phyloP scores from a whole-genome alignment of 2,113 vertebrate genomes.

The Philantomba maxwellii region DNA sequence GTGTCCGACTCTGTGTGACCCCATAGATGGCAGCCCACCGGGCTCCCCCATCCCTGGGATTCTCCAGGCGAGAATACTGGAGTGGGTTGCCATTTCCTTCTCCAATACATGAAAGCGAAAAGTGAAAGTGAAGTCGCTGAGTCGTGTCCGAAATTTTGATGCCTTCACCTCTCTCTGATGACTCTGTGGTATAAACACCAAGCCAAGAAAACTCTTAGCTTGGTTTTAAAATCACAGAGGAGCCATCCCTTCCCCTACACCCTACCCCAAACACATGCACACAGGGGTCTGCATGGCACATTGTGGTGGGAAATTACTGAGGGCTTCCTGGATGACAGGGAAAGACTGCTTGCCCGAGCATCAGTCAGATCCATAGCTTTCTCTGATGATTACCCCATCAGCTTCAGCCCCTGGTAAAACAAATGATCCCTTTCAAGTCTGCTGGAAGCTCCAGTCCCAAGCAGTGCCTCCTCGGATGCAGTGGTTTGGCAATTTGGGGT shows the following conservation, averaged over 20 bases:
- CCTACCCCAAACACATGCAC: background rate
- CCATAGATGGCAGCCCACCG: too few relatives aligned
- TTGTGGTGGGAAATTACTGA: slow-evolving; percentile 13
- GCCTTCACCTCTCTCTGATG: background rate
- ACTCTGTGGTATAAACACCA: background rate
- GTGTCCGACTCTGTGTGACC: too few relatives aligned
- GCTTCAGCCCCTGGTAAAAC: background rate
- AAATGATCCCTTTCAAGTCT: slow-evolving; percentile 13
- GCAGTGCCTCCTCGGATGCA: background rate
- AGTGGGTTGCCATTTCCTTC: too few relatives aligned
- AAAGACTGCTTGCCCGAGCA: slow-evolving; percentile 25
- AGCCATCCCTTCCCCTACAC: background rate
- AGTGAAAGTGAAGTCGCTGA: too few relatives aligned
- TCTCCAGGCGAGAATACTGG: too few relatives aligned
- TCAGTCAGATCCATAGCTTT: slow-evolving; percentile 37
- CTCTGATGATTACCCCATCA: background rate
- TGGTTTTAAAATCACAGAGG: background rate
- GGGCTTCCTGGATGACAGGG: slow-evolving; percentile 41
- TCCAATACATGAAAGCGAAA: too few relatives aligned
- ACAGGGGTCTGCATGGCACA: background rate
- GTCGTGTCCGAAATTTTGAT: too few relatives aligned
- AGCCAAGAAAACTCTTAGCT: background rate
- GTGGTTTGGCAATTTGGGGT: slow-evolving; percentile 7
- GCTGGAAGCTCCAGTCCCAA: background rate
- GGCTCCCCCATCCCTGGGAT: too few relatives aligned